Conservation (phyloP, 1,140 invertebrate species). For the Lepidurus apus region DNA sequence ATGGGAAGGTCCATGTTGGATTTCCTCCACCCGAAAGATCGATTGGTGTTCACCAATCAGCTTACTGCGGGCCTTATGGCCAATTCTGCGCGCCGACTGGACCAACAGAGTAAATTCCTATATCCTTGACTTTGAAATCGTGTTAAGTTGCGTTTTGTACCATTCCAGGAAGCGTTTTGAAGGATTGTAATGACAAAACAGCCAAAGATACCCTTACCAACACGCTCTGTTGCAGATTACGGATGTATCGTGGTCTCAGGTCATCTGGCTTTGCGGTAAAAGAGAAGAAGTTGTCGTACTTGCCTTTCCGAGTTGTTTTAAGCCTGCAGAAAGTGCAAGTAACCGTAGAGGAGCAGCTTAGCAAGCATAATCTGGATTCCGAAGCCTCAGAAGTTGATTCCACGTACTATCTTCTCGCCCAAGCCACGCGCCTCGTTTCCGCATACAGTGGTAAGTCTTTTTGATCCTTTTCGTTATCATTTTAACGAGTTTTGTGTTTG, state of each 20-base stretch:
- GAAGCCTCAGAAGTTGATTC: slow-evolving; percentile 23
- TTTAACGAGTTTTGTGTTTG: slow-evolving; percentile 17
- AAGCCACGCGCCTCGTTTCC: slow-evolving; percentile 63
- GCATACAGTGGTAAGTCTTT: slow-evolving; percentile 62
- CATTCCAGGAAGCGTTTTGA: neutral
- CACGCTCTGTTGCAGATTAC: slow-evolving; percentile 43
- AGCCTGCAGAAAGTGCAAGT: slow-evolving; percentile 48
- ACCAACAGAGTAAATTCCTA: slow-evolving; percentile 27
- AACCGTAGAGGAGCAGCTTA: slow-evolving; percentile 35
- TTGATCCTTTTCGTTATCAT: slow-evolving; percentile 27
- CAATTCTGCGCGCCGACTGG: slow-evolving; percentile 21
- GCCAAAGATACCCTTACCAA: slow-evolving; percentile 12
- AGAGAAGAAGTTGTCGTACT: slow-evolving; percentile 56
- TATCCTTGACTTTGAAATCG: slow-evolving; percentile 30
- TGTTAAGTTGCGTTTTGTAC: neutral
- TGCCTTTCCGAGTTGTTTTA: slow-evolving; percentile 67
- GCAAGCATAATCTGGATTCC: neutral
- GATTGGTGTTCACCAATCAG: slow-evolving; percentile 55
- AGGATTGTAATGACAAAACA: slow-evolving; percentile 14
- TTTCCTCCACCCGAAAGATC: slow-evolving; percentile 73
- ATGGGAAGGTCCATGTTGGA: slow-evolving; percentile 78
- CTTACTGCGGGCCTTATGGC: slow-evolving; percentile 49
- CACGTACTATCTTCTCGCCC: slow-evolving; percentile 54
- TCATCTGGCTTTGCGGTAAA: slow-evolving; percentile 55
- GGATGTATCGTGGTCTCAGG: slow-evolving; percentile 51